A percentile compares a stretch with the other conserved stretches of the same genome.
phyloP scores from a whole-genome alignment of 1,140 invertebrate genomes.

The Drosophila serrata region DNA sequence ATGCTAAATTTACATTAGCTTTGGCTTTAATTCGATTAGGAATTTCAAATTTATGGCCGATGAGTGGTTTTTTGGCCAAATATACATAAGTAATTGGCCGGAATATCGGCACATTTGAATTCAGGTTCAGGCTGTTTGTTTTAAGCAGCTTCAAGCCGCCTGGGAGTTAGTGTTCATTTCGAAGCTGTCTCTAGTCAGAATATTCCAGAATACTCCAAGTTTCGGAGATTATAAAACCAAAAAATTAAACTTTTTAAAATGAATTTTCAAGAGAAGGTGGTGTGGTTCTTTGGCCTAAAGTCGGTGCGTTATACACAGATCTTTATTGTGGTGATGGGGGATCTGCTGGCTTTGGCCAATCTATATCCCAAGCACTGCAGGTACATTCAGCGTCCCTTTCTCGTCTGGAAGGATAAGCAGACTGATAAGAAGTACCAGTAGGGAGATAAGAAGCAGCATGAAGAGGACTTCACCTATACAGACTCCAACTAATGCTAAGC shows the following conservation, averaged over 20 bases:
- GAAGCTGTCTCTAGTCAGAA: constrained; percentile 10
- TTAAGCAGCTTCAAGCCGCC: constrained; percentile 15
- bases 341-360: constrained; percentile 48
- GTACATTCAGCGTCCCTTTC: constrained; percentile 48
- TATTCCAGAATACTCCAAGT: constrained; percentile 9
- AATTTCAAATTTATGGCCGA: constrained; percentile 44
- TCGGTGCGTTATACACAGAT: constrained; percentile 37
- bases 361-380: constrained; percentile 48
- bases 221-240: not conserved
- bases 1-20: constrained; percentile 63
- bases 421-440: not conserved
- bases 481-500: not conserved
- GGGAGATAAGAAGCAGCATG: not conserved
- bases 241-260: constrained; percentile 4
- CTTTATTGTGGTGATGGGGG: constrained; percentile 35
- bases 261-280: constrained; percentile 23
- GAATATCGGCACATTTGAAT: constrained; percentile 45
- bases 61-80: constrained; percentile 38
- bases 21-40: constrained; percentile 39
- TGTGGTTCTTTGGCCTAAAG: constrained; percentile 27
- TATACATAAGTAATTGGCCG: constrained; percentile 57
- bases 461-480: not conserved
- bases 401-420: constrained; percentile 28
- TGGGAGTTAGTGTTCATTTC: constrained; percentile 24
- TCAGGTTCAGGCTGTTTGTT: constrained; percentile 31